phyloP scores from a whole-genome alignment of 2,797 vertebrate genomes.

The Otus scops region DNA sequence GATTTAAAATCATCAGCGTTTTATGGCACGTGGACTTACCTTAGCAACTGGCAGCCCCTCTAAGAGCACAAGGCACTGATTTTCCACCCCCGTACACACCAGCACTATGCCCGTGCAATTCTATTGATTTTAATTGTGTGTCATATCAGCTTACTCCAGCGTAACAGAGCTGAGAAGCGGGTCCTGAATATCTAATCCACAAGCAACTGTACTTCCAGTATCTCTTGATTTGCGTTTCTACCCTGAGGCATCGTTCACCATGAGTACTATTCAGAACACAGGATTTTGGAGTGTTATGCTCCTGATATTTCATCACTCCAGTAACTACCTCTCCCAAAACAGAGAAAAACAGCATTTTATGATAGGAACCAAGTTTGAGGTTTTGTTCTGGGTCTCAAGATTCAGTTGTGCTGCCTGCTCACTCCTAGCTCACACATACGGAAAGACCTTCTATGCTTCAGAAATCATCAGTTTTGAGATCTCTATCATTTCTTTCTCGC shows the following conservation, averaged over 20 bases:
- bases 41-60: background rate
- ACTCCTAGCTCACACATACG: background rate
- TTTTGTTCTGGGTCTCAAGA: background rate
- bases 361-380: background rate
- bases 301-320: background rate
- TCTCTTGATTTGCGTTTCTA: conserved; percentile 18
- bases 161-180: background rate
- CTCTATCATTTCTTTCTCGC: background rate
- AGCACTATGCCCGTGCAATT: background rate
- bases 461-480: background rate
- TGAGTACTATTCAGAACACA: background rate
- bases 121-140: background rate
- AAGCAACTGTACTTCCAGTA: background rate
- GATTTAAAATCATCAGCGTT: background rate
- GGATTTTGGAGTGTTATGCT: background rate
- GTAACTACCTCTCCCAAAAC: background rate
- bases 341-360: background rate
- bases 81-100: background rate
- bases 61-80: background rate
- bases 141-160: background rate
- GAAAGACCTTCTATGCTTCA: background rate
- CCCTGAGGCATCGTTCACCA: background rate
- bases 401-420: background rate
- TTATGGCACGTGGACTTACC: background rate
- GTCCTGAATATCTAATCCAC: background rate